phyloP scores from a whole-genome alignment of 1,140 invertebrate genomes.

The Pomacea maculata region DNA sequence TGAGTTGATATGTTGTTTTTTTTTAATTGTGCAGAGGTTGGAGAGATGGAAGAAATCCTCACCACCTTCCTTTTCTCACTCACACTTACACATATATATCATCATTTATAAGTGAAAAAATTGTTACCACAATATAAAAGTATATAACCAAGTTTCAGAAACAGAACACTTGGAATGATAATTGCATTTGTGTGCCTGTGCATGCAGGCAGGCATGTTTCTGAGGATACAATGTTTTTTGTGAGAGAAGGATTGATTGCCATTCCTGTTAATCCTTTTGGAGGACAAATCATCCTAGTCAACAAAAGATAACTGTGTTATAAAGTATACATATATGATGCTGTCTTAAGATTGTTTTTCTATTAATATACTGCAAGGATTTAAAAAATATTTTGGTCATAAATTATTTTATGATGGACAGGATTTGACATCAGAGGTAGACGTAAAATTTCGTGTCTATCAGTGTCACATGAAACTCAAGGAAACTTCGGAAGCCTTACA shows the following conservation, averaged over 20 bases:
- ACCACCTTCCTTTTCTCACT: no score
- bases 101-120: no score
- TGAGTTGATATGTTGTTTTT: constrained; percentile 31
- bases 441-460: constrained; percentile 80
- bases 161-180: no score
- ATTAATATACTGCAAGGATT: not conserved
- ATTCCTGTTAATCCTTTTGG: no score
- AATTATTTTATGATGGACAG: constrained; percentile 23
- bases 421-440: constrained; percentile 68
- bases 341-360: not conserved
- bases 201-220: not conserved
- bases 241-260: no score
- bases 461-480: constrained; percentile 75
- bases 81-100: no score
- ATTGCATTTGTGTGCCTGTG: no score
- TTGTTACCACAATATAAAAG: no score
- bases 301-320: not conserved
- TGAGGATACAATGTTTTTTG: not conserved
- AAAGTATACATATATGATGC: not conserved
- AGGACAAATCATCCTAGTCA: no score
- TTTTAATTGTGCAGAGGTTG: no score
- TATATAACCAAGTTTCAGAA: no score
- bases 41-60: no score
- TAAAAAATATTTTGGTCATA: constrained; percentile 23
- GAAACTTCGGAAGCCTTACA: constrained; percentile 73